A percentile compares a stretch with the other conserved stretches of the same genome.
phyloP scores from a whole-genome alignment of 2,113 vertebrate genomes.

The Brachirus orientalis region DNA sequence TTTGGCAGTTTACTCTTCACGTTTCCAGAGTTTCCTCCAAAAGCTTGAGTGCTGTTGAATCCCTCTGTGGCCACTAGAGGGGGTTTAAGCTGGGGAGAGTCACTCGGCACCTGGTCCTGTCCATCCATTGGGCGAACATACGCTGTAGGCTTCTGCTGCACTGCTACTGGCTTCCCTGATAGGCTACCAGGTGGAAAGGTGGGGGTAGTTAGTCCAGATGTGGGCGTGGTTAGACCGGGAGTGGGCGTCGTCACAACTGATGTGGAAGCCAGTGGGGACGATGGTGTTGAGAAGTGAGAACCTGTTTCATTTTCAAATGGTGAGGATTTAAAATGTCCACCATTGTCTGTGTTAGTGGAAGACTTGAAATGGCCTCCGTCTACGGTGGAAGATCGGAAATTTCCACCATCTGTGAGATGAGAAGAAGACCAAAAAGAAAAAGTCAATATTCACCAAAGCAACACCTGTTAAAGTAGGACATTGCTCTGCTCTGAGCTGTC shows the following conservation, averaged over 20 bases:
- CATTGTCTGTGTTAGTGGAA: constrained; percentile 82
- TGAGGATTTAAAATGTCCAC: constrained; percentile 83
- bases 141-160: constrained; percentile 93
- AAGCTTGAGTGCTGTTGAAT: constrained; percentile 83
- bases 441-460: constrained; percentile 10
- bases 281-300: constrained; percentile 78
- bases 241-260: constrained; percentile 85
- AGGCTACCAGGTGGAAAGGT: constrained; percentile 88
- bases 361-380: constrained; percentile 77
- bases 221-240: constrained; percentile 75
- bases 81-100: constrained; percentile 91
- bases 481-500: constrained; percentile 7
- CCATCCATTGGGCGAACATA: constrained; percentile 96
- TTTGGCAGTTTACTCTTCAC: constrained; percentile 95
- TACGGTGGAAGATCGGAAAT: constrained; percentile 70
- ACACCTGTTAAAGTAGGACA: constrained; percentile 22
- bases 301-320: constrained; percentile 83
- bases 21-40: constrained; percentile 83
- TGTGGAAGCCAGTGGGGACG: constrained; percentile 88
- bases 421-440: constrained; percentile 1
- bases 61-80: constrained; percentile 87
- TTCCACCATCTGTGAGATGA: constrained; percentile 54
- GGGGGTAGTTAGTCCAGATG: constrained; percentile 83
- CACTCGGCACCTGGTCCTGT: constrained; percentile 91
- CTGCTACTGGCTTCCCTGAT: constrained; percentile 87